These are phyloP conservation scores for Dione juno DNA, from an alignment of 2,888 invertebrate genomes.

Conservation along the genomic window DNA sequence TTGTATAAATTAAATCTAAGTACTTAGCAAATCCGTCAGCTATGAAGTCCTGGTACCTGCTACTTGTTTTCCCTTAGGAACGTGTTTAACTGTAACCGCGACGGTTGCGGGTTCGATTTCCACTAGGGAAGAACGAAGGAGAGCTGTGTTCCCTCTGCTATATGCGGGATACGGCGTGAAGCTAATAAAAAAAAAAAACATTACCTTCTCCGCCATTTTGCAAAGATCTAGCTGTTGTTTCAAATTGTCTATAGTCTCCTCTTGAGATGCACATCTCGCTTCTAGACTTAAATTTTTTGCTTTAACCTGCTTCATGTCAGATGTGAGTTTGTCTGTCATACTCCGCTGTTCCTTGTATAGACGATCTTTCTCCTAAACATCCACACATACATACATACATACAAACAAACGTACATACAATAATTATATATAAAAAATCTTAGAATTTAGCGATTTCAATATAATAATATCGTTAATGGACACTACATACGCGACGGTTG, in stretches of 20 bases:
- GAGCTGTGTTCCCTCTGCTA: too few relatives aligned
- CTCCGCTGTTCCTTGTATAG: conserved; percentile 67
- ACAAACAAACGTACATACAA: not conserved
- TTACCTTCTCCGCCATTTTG: conserved; percentile 68
- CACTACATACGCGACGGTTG: too few relatives aligned
- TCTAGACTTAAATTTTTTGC: conserved; percentile 53
- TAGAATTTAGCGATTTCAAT: too few relatives aligned
- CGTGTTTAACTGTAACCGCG: too few relatives aligned
- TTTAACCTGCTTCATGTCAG: conserved; percentile 53
- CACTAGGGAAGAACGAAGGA: too few relatives aligned
- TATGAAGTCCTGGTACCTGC: too few relatives aligned
- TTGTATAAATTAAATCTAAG: too few relatives aligned
- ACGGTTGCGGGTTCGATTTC: too few relatives aligned
- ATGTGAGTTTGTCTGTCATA: conserved; percentile 58
- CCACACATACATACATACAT: not conserved
- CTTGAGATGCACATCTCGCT: conserved; percentile 58
- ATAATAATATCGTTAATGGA: too few relatives aligned
- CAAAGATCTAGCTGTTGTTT: conserved; percentile 60
- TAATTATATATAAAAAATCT: not conserved
- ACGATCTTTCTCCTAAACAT: conserved; percentile 63
- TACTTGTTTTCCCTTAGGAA: too few relatives aligned
- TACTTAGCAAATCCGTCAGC: too few relatives aligned
- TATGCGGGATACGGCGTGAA: too few relatives aligned
- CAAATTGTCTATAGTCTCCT: conserved; percentile 56
- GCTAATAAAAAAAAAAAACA: not conserved